Evolutionary conservation across 2,113 vertebrate species (phyloP).

Genomic region (Oncorhynchus tshawytscha): DNA sequence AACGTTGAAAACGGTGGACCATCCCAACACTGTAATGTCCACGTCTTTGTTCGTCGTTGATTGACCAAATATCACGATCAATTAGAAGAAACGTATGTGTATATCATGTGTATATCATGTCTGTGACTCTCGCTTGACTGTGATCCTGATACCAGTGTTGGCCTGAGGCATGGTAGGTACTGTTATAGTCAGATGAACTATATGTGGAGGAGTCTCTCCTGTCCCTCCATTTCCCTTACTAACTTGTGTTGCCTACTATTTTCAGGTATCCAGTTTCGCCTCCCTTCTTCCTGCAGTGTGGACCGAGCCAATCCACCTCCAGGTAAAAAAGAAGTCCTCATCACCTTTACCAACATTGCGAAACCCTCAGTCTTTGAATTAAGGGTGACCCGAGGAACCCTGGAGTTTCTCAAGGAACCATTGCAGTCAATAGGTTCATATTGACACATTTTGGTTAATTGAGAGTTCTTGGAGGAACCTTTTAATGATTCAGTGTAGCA

Average conservation of each 20-base stretch:
- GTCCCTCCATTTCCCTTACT: conserved; percentile 29
- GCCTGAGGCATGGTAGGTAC: conserved; percentile 27
- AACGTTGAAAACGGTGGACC: background rate
- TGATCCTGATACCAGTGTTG: conserved; percentile 2
- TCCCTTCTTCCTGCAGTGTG: conserved; percentile 76
- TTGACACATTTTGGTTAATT: too few species aligned
- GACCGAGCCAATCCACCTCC: conserved; percentile 74
- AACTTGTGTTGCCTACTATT: conserved; percentile 61
- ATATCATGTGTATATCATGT: background rate
- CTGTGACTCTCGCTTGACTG: background rate
- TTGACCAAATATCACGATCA: background rate
- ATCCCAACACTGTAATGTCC: background rate
- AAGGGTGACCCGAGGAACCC: too few species aligned
- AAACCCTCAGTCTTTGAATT: too few species aligned
- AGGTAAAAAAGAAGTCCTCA: conserved; percentile 57
- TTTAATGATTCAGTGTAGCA: too few species aligned
- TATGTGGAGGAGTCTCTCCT: conserved; percentile 15
- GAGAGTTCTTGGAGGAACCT: too few species aligned
- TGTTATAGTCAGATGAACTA: conserved; percentile 3
- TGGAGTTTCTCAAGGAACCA: background rate
- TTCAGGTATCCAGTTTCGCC: conserved; percentile 82
- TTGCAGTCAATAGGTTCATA: background rate
- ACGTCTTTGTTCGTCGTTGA: background rate
- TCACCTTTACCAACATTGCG: too few species aligned
- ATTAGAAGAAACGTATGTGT: background rate